Base-by-base conservation (phyloP, 2,113 vertebrate genomes). In the Camelus dromedarius region DNA sequence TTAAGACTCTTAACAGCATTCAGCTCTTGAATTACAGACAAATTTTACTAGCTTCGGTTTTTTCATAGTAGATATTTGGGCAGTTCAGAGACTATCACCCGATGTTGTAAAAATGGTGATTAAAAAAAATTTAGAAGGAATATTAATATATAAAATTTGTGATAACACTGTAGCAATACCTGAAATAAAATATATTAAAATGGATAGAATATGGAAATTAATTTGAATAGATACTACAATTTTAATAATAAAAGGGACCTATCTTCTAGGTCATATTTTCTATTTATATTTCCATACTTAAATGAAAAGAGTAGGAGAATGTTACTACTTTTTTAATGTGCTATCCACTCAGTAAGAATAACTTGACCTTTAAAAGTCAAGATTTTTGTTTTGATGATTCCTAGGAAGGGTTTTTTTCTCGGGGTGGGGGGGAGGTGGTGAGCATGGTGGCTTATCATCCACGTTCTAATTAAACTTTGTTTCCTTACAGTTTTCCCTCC, bases 181-280 rank as follows among this genome's bases (percentile, higher is more conserved):
- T 93, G 72, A 89, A 94, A 64, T 79, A 94, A 72, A 52, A 30
- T 75, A 42, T 4, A 9, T 91, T 79, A 62, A 86, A 77, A 70
- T 48, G 32, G 70, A 66, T 13, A 85, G 28, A 85, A 30, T 79
- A 0, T 83, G 50, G 42, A 86, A 52, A 72, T 28, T 54, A 66
- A 48, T 26, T 62, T 82, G 87, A 50, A 70, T 60, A 60, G 46
- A 28, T 12, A 26, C 4, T 60, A 18, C 91, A 76, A 67, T 85
- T 75, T 24, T 5, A n/a, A 46, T 52, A 84, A 66, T 62, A 69
- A 77, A 77, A 70, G 7, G 76, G 20, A 75, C 30, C 20, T 50
- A 84, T 42, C n/a, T 18, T 62, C 48, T 89, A 10, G 30, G 30
- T 89, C 48, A 52, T 52, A 88, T 62, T 95, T 95, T 69, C 73